These are phyloP conservation scores for Sarcophaga variegata DNA, from an alignment of 2,888 invertebrate genomes.

Conservation along the genomic window DNA sequence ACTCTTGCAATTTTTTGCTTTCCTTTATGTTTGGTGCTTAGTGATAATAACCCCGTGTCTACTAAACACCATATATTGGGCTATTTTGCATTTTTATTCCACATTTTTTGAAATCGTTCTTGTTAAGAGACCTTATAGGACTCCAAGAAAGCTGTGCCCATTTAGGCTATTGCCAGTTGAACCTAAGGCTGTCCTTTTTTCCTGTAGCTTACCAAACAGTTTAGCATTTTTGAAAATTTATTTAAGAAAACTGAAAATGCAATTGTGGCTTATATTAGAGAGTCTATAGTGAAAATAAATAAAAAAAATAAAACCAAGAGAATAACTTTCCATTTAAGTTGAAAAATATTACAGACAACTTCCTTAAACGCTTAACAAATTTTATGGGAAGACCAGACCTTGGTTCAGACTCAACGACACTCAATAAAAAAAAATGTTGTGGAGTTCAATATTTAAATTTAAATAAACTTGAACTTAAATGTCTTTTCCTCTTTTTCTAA, in stretches of 20 bases:
- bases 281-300: neutral
- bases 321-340: constrained; percentile 39
- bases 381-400: neutral
- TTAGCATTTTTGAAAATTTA: constrained; percentile 36
- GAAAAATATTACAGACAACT: constrained; percentile 21
- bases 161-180: too few relatives aligned
- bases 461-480: neutral
- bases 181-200: too few relatives aligned
- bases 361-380: constrained; percentile 15
- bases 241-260: constrained; percentile 27
- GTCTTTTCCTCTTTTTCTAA: neutral
- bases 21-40: too few relatives aligned
- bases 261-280: constrained; percentile 38
- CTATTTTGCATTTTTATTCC: too few relatives aligned
- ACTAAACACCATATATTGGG: too few relatives aligned
- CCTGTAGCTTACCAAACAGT: neutral
- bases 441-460: neutral
- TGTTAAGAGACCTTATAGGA: too few relatives aligned
- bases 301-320: too few relatives aligned
- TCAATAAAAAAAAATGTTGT: neutral
- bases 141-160: too few relatives aligned
- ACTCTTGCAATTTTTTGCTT: too few relatives aligned
- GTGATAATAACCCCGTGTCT: too few relatives aligned
- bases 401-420: neutral
- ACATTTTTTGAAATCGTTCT: too few relatives aligned